Evolutionary conservation across 2,113 vertebrate species (phyloP).

Genomic region (Electrona antarctica): DNA sequence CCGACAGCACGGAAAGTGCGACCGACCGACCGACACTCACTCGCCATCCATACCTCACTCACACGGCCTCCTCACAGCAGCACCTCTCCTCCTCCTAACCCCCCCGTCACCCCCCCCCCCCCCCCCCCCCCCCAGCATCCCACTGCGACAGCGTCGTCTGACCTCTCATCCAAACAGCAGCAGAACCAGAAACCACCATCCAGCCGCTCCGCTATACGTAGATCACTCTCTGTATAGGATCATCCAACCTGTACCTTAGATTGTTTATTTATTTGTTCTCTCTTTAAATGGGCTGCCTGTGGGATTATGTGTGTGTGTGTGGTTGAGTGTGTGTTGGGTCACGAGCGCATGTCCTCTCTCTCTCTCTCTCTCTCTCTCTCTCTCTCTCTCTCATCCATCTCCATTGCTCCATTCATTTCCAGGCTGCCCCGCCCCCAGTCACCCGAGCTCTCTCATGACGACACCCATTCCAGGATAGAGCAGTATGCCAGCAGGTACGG

Average conservation of each 20-base stretch:
- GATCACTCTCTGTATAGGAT: conserved; percentile 54
- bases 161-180: conserved; percentile 40
- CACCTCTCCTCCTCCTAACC: background rate
- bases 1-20: conserved; percentile 47
- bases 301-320: conserved; percentile 2
- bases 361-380: no score
- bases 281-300: background rate
- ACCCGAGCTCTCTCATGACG: conserved; percentile 92
- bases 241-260: conserved; percentile 56
- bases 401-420: conserved; percentile 66
- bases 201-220: conserved; percentile 22
- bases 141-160: conserved; percentile 2
- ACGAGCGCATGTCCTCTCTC: no score
- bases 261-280: conserved; percentile 8
- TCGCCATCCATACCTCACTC: conserved; percentile 15
- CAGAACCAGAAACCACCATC: conserved; percentile 49
- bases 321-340: no score
- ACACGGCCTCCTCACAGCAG: background rate
- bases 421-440: conserved; percentile 86
- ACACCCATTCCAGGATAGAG: conserved; percentile 97
- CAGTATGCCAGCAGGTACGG: conserved; percentile 94
- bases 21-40: conserved; percentile 20
- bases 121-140: conserved; percentile 36
- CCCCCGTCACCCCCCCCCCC: conserved; percentile 10
- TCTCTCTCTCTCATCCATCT: conserved; percentile 63